phyloP scores from a whole-genome alignment of 2,888 invertebrate species.

The Tyria jacobaeae region DNA sequence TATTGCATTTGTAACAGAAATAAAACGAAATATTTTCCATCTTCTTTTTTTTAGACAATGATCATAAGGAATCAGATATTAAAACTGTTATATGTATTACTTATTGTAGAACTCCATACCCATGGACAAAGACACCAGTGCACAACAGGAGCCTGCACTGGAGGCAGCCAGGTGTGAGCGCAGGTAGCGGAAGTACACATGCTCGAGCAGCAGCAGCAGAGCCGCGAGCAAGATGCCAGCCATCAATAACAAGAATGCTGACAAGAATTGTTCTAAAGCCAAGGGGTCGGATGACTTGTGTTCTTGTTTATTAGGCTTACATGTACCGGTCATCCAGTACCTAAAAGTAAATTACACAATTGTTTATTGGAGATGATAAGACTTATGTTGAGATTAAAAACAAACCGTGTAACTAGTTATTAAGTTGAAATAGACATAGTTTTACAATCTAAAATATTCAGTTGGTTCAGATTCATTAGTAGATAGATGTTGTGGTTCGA shows the following conservation, averaged over 20 bases:
- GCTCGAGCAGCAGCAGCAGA: conserved; percentile 94
- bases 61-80: neutral
- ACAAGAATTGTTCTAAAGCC: conserved; percentile 98
- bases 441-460: neutral
- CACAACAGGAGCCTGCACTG: conserved; percentile 96
- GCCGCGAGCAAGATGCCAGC: conserved; percentile 97
- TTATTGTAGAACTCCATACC: conserved; percentile 82
- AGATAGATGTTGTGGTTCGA: no score
- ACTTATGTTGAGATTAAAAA: neutral
- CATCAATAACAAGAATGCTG: conserved; percentile 98
- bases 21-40: neutral
- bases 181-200: conserved; percentile 97
- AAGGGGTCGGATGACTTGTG: conserved; percentile 96
- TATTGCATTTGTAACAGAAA: neutral
- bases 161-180: conserved; percentile 95
- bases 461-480: no score
- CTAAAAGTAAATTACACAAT: conserved; percentile 67
- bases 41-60: no score
- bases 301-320: conserved; percentile 96
- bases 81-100: no score
- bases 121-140: conserved; percentile 96
- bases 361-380: neutral
- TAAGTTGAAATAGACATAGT: neutral
- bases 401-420: no score
- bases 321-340: conserved; percentile 99